phyloP scores from a whole-genome alignment of 2,113 vertebrate species.

The Bubo scandiacus region DNA sequence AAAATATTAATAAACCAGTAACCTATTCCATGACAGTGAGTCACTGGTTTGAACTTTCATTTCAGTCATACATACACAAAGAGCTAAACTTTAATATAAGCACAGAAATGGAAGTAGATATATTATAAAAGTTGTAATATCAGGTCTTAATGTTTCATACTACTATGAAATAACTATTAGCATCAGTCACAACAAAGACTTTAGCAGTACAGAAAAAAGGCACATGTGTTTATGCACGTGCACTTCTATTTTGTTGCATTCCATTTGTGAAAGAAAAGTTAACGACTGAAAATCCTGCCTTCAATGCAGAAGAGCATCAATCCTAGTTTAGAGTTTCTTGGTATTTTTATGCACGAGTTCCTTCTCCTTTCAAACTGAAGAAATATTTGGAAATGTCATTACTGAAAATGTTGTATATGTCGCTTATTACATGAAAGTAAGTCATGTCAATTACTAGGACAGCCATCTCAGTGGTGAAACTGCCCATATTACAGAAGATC shows the following conservation, averaged over 20 bases:
- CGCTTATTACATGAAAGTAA: background rate
- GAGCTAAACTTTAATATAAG: constrained; percentile 68
- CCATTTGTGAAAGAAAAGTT: background rate
- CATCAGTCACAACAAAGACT: background rate
- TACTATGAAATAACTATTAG: background rate
- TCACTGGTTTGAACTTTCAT: constrained; percentile 71
- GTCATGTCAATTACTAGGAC: background rate
- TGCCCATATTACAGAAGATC: background rate
- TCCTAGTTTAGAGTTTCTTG: background rate
- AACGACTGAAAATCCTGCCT: background rate
- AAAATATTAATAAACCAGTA: constrained; percentile 77
- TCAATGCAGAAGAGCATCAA: background rate
- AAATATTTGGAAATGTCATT: constrained; percentile 27
- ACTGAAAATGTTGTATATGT: background rate
- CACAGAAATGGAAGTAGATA: constrained; percentile 53
- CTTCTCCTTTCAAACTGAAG: constrained; percentile 47
- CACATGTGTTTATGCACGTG: accelerated
- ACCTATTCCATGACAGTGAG: constrained; percentile 69
- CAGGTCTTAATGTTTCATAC: constrained; percentile 15
- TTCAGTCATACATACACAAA: constrained; percentile 40
- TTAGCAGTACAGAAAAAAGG: background rate
- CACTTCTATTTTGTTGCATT: background rate
- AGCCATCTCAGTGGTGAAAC: background rate
- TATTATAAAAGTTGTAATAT: constrained; percentile 30
- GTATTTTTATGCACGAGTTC: constrained; percentile 3